phyloP scores from a whole-genome alignment of 2,797 vertebrate species.

The Pampus argenteus region DNA sequence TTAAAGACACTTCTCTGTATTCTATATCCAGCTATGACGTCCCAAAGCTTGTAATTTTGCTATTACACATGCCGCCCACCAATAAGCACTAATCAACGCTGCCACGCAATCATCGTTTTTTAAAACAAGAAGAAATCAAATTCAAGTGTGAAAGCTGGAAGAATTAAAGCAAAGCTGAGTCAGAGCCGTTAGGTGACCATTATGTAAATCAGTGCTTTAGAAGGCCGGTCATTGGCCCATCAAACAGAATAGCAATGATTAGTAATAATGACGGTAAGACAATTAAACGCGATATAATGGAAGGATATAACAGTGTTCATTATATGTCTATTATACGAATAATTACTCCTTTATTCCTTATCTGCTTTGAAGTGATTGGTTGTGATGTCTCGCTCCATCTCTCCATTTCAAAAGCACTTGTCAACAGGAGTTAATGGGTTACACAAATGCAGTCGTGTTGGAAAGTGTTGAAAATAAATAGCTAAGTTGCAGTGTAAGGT shows the following conservation, averaged over 20 bases:
- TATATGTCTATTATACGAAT: conserved; percentile 38
- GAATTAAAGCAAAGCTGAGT: conserved; percentile 39
- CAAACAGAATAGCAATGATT: conserved; percentile 62
- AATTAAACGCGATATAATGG: conserved; percentile 31
- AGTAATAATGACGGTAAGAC: conserved; percentile 40
- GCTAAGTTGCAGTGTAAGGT: conserved; percentile 21
- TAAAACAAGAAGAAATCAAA: conserved; percentile 64
- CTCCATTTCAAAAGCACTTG: conserved; percentile 27
- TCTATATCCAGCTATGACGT: conserved; percentile 37
- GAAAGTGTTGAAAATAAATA: conserved; percentile 46
- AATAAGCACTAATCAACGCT: conserved; percentile 63
- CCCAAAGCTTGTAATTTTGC: conserved; percentile 59
- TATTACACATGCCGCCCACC: conserved; percentile 58
- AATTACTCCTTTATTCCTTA: conserved; percentile 32
- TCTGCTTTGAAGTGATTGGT: conserved; percentile 47
- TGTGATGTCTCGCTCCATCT: conserved; percentile 22
- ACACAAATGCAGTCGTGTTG: conserved; percentile 20
- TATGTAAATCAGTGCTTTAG: conserved; percentile 27
- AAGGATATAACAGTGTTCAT: conserved; percentile 27
- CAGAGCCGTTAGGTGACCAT: conserved; percentile 12
- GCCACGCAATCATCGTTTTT: conserved; percentile 56
- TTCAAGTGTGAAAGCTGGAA: conserved; percentile 36
- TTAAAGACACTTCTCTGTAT: conserved; percentile 42
- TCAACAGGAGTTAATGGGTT: conserved; percentile 31
- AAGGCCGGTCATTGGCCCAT: conserved; percentile 26